These are phyloP conservation scores for Marasmarcha lunaedactyla DNA, from an alignment of 2,888 invertebrate species.

Conservation along the genomic window DNA sequence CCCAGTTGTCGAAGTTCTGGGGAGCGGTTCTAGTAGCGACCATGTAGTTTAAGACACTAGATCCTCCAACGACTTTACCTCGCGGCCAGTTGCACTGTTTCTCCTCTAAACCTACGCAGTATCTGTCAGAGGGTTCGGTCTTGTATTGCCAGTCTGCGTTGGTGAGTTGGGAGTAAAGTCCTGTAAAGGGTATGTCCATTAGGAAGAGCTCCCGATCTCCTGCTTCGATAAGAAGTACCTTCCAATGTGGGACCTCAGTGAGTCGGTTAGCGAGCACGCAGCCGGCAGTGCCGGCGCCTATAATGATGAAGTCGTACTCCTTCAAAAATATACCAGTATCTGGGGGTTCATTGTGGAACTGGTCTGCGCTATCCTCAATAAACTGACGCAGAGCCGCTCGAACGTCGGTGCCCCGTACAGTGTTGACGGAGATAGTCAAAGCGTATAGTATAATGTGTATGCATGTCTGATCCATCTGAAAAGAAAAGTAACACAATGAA, in stretches of 20 bases:
- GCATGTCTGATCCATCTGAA: no score
- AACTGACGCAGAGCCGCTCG: no score
- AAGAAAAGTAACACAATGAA: no score
- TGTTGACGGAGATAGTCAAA: no score
- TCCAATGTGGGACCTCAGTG: constrained; percentile 42
- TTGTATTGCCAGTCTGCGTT: constrained; percentile 79
- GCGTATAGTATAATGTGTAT: no score
- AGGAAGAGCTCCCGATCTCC: constrained; percentile 57
- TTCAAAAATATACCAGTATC: neutral
- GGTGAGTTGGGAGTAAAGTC: constrained; percentile 69
- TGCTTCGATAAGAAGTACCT: constrained; percentile 46
- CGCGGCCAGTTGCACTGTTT: neutral
- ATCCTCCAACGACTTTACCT: neutral
- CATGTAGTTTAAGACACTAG: neutral
- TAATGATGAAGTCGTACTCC: constrained; percentile 67
- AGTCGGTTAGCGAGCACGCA: constrained; percentile 63
- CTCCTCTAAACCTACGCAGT: neutral
- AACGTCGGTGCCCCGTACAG: no score
- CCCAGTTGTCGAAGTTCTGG: constrained; percentile 14
- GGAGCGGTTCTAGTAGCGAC: neutral
- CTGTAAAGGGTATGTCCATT: constrained; percentile 68
- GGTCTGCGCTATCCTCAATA: neutral
- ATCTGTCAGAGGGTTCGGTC: constrained; percentile 56
- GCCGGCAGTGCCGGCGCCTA: constrained; percentile 72
- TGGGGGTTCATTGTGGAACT: neutral